Evolutionary conservation across 2,888 invertebrate genomes (phyloP).

Genomic region (Micropterix aruncella): DNA sequence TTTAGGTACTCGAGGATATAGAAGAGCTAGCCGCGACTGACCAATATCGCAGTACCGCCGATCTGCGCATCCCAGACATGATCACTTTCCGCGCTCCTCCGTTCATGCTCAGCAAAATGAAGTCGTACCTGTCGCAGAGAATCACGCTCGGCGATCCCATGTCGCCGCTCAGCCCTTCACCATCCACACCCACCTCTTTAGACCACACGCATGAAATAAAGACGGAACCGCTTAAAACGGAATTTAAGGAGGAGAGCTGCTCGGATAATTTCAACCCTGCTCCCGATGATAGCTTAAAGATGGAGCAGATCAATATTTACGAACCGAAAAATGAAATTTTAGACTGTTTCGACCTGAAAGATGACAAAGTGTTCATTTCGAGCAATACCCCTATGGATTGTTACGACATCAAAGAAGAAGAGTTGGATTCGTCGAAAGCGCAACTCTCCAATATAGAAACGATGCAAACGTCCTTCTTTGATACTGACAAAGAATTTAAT

Average conservation of each 20-base stretch:
- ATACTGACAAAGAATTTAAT: too few species aligned
- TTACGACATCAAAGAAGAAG: too few species aligned
- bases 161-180: constrained; percentile 27
- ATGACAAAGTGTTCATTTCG: neutral
- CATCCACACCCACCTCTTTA: constrained; percentile 19
- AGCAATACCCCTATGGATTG: too few species aligned
- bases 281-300: neutral
- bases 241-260: constrained; percentile 23
- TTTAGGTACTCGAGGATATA: constrained; percentile 56
- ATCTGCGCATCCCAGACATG: constrained; percentile 50
- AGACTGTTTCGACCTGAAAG: neutral
- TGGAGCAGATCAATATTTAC: neutral
- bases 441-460: too few species aligned
- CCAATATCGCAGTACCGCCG: constrained; percentile 52
- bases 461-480: too few species aligned
- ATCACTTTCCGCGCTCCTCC: constrained; percentile 63
- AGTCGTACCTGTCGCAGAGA: constrained; percentile 39
- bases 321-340: neutral
- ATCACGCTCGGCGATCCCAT: constrained; percentile 22
- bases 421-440: too few species aligned
- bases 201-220: too few species aligned
- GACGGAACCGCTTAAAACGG: constrained; percentile 22
- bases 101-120: constrained; percentile 62
- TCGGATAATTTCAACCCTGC: neutral
- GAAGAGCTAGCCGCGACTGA: constrained; percentile 58